These are phyloP conservation scores for Trissolcus japonicus DNA, from an alignment of 2,888 invertebrate genomes.

Conservation along the genomic window DNA sequence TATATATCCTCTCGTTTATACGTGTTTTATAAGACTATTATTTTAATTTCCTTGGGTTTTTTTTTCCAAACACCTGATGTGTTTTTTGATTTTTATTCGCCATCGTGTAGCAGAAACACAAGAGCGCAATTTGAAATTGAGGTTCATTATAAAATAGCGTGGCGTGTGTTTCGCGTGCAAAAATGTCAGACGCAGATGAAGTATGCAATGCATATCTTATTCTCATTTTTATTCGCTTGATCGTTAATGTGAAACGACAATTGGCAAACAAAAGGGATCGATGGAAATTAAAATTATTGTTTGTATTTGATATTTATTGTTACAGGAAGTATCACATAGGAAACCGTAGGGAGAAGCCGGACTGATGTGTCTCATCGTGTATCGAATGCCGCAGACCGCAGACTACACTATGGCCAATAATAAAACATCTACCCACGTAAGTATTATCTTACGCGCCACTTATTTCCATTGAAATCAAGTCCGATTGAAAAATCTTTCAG, in stretches of 20 bases:
- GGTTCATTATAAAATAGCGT: no score
- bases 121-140: no score
- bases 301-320: conserved; percentile 55
- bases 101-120: neutral
- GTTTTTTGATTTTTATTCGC: no score
- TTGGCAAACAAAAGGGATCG: neutral
- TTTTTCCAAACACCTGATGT: neutral
- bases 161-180: no score
- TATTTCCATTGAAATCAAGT: conserved; percentile 1
- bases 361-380: conserved; percentile 53
- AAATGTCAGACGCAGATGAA: no score
- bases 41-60: neutral
- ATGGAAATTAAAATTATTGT: neutral
- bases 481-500: no score
- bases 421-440: conserved; percentile 55
- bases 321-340: conserved; percentile 58
- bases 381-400: conserved; percentile 60
- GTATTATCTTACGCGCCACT: conserved; percentile 52
- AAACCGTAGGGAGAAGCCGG: conserved; percentile 57
- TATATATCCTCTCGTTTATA: conserved; percentile 1
- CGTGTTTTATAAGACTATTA: neutral
- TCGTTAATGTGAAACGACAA: neutral
- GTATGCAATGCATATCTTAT: neutral
- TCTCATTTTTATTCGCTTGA: neutral
- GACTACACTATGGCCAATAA: conserved; percentile 52